Base-by-base conservation (phyloP, 2,888 invertebrate species). In the Drosophila conformis region DNA sequence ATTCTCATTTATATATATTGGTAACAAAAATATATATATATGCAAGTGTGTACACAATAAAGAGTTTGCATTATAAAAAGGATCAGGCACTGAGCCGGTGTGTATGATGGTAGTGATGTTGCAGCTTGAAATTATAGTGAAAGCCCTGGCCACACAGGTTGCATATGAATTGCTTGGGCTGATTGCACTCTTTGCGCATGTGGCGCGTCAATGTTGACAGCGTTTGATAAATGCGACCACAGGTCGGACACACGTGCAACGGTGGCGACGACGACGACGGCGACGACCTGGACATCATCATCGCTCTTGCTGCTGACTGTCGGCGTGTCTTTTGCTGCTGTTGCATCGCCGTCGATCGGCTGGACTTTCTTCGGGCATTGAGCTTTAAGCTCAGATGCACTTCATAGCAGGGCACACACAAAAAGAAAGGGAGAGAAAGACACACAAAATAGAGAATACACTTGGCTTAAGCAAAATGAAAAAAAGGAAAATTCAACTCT, bases 171-270 rank as follows among this genome's bases (percentile, higher is more conserved):
- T 82, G 84, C 77, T 89, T 91, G 60, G 91, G 91, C 76, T 91
- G 90, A 75, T 92, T 92, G 77, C 92, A 92, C 79, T 92, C 92
- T 73, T 82, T 91, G 63, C 87, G 89, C 85, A 91, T 77, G 93
- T 97, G 97, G 65, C 96, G 96, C 76, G 90, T 91, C 59, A 91
- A 61, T 49, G 91, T 91, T 49, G 82, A 86, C 21, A 80, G 72
- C 48, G 84, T 82, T 78, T 90, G 90, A 80, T 91, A 91, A 66
- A 80, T 73, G 56, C 91, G 91, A 54, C 90, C 89, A 53, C 91
- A 90, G 38, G 79, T 89, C 42, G 67, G 59, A 74, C 91, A 91
- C 63, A 78, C 80, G 63, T 78, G 79, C 73, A 62, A 74, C 46
- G 64, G 66, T 57, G 61, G 59, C 25, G 70, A 62, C 31, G 65